Evolutionary conservation across 2,888 invertebrate species (phyloP), one percentile per base, ranked within the genome.

Genomic region (Marasmarcha lunaedactyla): DNA sequence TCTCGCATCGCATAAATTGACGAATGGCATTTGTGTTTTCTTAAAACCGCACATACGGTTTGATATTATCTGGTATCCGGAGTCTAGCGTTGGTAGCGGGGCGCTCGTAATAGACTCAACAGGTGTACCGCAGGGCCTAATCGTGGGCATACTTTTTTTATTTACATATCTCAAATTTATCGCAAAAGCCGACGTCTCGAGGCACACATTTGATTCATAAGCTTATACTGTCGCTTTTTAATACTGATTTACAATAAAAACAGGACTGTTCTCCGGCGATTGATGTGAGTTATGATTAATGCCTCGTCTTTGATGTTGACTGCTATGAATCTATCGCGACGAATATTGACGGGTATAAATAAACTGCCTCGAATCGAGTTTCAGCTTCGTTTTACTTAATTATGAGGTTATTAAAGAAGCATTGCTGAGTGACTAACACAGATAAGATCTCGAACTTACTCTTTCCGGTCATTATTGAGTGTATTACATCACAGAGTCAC

Each of bases 191-290:
- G 74, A 77, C 76, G 74, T 78, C 74, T 71, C 61, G 66, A 74
- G 71, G 74, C 72, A 70, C 61, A 57, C 63, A 63, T 69, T 73
- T 79, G 81, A 81, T 79, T 78, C 74, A 78, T 76, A 62, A 64
- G 70, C 74, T 68, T 65, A 66, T 70, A 63, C 70, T 74, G 77
- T 78, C 77, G 69, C 78, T 73, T 78, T 81, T 79, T 79, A 79
- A 81, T 79, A 76, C 79, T 76, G 78, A 79, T 83, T 78, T 76
- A 81, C 79, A 81, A 81, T 79, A 81, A 83, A 83, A 81, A 77
- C 74, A 74, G 69, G 70, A 71, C 64, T 64, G 73, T 71, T 70
- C 70, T 71, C 68, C 68, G 71, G 74, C 78, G 78, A 81, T 81
- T 78, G 79, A 79, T 81, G 79, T 76, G 71, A 73, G 78, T 81